Percentiles rank a stretch among this genome's conserved stretches.
phyloP scores from a whole-genome alignment of 2,797 vertebrate genomes.

The Enteromius argenteus region DNA sequence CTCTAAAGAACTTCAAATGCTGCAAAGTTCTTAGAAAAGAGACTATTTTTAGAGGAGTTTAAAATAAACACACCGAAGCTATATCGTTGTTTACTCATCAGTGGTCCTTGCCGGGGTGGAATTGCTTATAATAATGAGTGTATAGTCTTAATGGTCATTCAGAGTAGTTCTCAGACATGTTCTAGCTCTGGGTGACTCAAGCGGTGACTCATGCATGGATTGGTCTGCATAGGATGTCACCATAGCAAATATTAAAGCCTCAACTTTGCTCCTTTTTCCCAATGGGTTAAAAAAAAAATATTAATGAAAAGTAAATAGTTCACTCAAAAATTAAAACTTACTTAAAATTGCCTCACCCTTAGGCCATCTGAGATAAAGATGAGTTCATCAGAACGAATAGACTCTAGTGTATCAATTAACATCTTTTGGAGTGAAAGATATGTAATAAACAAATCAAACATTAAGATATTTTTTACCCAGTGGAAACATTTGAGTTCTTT shows the following conservation, averaged over 20 bases:
- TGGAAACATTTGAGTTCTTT: not conserved
- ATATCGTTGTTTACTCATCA: not conserved
- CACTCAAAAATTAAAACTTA: not conserved
- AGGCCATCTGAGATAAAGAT: not conserved
- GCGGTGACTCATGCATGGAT: slow-evolving; percentile 45
- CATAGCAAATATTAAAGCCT: not conserved
- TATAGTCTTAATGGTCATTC: slow-evolving; percentile 25
- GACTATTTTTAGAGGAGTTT: slow-evolving; percentile 2
- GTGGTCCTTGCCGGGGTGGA: not conserved
- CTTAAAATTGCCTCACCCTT: not conserved
- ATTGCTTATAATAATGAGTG: slow-evolving; percentile 7
- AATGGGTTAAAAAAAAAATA: not conserved
- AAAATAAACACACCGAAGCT: not conserved
- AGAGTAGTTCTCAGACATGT: slow-evolving; percentile 9
- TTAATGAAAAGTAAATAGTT: not conserved
- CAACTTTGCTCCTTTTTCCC: not conserved
- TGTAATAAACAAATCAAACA: not conserved
- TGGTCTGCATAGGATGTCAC: slow-evolving; percentile 6
- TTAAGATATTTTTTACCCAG: not conserved
- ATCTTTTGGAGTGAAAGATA: not conserved
- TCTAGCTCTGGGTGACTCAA: slow-evolving; percentile 35
- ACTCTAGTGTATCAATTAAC: not conserved
- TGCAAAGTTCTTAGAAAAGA: not conserved
- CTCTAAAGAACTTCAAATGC: slow-evolving; percentile 11
- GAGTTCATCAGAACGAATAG: too few species aligned